A percentile compares a stretch with the other conserved stretches of the same genome.
These are phyloP conservation scores for Scomber japonicus DNA, from an alignment of 2,113 vertebrate species.

Conservation along the genomic window DNA sequence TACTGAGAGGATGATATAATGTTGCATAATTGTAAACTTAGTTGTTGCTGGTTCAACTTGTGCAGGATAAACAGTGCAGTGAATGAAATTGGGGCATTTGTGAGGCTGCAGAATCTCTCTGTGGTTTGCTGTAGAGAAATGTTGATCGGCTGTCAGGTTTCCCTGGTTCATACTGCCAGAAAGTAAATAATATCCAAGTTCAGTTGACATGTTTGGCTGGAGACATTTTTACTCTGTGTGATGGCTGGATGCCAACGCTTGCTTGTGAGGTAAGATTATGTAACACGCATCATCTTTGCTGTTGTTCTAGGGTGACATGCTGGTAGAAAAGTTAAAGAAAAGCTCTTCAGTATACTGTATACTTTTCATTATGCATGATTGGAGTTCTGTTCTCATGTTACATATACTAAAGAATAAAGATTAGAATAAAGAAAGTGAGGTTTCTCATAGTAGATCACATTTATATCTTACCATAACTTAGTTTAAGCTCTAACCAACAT, in stretches of 20 bases:
- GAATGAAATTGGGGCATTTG: slow-evolving; percentile 8
- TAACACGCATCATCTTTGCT: slow-evolving; percentile 19
- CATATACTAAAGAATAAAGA: too few relatives aligned
- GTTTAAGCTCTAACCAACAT: too few relatives aligned
- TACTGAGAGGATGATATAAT: neutral
- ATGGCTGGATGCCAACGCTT: neutral
- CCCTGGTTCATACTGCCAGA: neutral
- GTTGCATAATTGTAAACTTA: neutral
- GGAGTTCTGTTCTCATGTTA: too few relatives aligned
- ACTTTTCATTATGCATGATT: too few relatives aligned
- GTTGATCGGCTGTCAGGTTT: slow-evolving; percentile 31
- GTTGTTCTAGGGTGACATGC: neutral
- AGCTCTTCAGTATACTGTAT: neutral
- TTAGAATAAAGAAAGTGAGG: too few relatives aligned
- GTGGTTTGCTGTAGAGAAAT: slow-evolving; percentile 17
- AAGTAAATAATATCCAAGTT: slow-evolving; percentile 47
- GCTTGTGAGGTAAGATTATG: slow-evolving; percentile 23
- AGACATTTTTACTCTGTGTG: slow-evolving; percentile 19
- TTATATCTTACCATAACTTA: too few relatives aligned
- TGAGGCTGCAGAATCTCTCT: neutral
- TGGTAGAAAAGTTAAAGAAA: neutral
- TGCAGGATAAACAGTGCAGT: neutral
- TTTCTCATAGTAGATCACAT: too few relatives aligned
- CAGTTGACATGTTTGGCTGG: slow-evolving; percentile 11
- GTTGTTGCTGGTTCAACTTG: neutral